Evolutionary conservation across 2,113 vertebrate genomes (phyloP).

Genomic region (Rousettus leschenaultii): DNA sequence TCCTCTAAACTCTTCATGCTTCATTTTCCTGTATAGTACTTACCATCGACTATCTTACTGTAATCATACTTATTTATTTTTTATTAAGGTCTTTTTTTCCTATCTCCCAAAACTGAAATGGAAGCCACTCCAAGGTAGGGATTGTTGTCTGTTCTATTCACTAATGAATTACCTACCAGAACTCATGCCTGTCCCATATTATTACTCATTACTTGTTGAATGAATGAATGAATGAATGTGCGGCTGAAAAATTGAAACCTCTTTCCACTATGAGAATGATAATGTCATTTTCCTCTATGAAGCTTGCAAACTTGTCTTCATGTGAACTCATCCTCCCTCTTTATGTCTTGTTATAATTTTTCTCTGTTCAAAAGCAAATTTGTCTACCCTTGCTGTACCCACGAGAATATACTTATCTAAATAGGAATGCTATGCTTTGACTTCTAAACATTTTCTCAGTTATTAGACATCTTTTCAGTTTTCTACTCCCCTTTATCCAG

Average conservation of each 20-base stretch:
- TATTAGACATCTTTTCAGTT: neutral
- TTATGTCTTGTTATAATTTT: neutral
- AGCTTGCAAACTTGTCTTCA: rapidly evolving
- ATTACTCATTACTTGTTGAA: neutral
- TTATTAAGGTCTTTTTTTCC: neutral
- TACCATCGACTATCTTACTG: neutral
- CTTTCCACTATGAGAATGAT: too few species aligned
- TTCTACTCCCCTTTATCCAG: neutral
- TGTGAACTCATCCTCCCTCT: neutral
- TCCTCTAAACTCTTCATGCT: neutral
- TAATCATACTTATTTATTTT: neutral
- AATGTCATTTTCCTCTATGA: neutral
- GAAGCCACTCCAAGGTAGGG: neutral
- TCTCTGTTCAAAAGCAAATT: neutral
- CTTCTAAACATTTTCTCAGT: neutral
- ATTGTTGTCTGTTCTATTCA: neutral
- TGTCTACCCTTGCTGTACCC: neutral
- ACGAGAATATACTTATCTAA: neutral
- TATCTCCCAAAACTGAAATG: neutral
- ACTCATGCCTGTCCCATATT: neutral
- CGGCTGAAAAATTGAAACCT: neutral
- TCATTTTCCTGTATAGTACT: neutral
- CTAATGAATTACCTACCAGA: neutral
- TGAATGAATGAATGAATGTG: neutral
- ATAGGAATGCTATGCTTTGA: neutral